Conservation (phyloP, 2,797 vertebrate species). For the Myripristis jacobus region DNA sequence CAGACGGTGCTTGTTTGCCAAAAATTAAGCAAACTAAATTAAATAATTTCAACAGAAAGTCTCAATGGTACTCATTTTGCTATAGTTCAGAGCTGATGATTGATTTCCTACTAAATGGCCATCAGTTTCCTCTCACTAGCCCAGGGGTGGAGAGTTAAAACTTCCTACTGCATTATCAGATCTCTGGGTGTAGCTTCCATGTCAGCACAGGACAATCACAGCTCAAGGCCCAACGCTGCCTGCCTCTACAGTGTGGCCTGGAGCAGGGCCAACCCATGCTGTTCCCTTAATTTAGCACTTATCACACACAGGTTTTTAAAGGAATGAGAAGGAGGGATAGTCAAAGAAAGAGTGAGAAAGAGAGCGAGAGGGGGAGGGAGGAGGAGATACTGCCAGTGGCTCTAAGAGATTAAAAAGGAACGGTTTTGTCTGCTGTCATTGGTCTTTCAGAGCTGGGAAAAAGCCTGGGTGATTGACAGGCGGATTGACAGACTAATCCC, state of each 20-base stretch:
- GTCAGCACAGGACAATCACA: slow-evolving; percentile 42
- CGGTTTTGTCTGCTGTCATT: slow-evolving; percentile 36
- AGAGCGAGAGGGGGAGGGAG: not conserved
- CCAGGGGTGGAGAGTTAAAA: not conserved
- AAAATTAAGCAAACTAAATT: too few species aligned
- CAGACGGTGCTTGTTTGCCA: too few species aligned
- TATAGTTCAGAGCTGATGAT: too few species aligned
- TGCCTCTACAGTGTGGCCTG: slow-evolving; percentile 35
- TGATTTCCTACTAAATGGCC: too few species aligned
- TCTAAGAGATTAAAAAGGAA: slow-evolving; percentile 43
- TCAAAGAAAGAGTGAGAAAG: not conserved
- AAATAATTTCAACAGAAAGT: too few species aligned
- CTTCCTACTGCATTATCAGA: not conserved
- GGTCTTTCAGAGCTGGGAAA: slow-evolving; percentile 19
- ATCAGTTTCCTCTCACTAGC: not conserved
- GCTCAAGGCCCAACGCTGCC: slow-evolving; percentile 9
- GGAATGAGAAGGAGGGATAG: slow-evolving; percentile 6
- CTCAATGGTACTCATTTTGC: too few species aligned
- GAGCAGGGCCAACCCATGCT: slow-evolving; percentile 35
- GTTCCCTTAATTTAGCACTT: slow-evolving; percentile 48
- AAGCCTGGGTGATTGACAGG: slow-evolving; percentile 3
- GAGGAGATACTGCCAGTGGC: slow-evolving; percentile 34
- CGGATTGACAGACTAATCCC: slow-evolving; percentile 55
- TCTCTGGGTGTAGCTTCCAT: slow-evolving; percentile 36
- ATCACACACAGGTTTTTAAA: slow-evolving; percentile 28